Percentiles rank a stretch among this genome's conserved stretches.
Evolutionary conservation across 2,113 vertebrate species (phyloP).

Genomic region (Ophthalmolycus amberensis): DNA sequence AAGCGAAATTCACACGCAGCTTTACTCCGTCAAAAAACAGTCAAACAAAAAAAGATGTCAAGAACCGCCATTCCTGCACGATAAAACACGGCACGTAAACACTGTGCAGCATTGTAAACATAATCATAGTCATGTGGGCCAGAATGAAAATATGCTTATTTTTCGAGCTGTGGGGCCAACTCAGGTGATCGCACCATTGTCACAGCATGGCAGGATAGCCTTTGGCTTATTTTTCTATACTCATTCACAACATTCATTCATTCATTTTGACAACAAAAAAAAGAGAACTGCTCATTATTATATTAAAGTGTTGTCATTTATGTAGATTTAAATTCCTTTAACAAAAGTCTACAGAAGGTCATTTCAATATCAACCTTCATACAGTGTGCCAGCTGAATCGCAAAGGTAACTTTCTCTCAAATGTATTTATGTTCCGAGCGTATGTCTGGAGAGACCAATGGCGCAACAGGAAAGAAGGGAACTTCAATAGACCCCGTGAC

Average conservation of each 20-base stretch:
- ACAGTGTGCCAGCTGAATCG: constrained; percentile 12
- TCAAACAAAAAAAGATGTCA: constrained; percentile 31
- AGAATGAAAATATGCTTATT: constrained; percentile 52
- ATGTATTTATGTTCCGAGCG: constrained; percentile 51
- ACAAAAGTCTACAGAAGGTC: constrained; percentile 46
- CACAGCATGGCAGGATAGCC: constrained; percentile 10
- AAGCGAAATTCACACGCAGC: constrained; percentile 37
- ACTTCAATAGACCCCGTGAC: constrained; percentile 60
- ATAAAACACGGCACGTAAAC: constrained; percentile 53
- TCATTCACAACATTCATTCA: constrained; percentile 26
- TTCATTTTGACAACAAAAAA: constrained; percentile 17
- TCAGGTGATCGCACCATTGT: constrained; percentile 22
- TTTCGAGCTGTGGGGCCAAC: constrained; percentile 12
- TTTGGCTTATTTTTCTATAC: background rate
- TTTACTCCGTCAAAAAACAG: constrained; percentile 31
- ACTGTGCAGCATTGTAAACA: constrained; percentile 57
- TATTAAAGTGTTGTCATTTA: constrained; percentile 13
- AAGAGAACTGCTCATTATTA: background rate
- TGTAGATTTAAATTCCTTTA: constrained; percentile 28
- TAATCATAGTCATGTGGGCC: constrained; percentile 55
- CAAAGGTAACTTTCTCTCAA: constrained; percentile 38
- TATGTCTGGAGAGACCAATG: constrained; percentile 55
- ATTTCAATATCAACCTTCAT: constrained; percentile 63
- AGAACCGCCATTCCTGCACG: constrained; percentile 7
- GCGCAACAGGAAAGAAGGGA: constrained; percentile 45